A percentile compares a stretch with the other conserved stretches of the same genome.
phyloP scores from a whole-genome alignment of 2,113 vertebrate genomes.

The Noctilio leporinus region DNA sequence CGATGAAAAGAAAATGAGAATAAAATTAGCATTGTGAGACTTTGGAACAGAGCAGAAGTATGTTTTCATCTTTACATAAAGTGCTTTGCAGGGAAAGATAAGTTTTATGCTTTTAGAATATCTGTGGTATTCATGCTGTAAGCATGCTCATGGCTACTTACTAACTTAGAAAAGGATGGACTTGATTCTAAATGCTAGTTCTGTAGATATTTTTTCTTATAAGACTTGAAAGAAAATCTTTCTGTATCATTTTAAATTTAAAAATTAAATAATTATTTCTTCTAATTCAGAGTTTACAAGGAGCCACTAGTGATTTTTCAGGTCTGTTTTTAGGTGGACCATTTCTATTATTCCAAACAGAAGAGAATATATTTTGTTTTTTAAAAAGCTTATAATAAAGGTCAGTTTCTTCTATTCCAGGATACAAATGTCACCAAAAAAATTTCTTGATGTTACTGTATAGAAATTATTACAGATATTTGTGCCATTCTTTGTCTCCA shows the following conservation, averaged over 20 bases:
- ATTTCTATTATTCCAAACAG: background rate
- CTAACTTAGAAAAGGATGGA: background rate
- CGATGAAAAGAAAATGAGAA: conserved; percentile 19
- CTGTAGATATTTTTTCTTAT: background rate
- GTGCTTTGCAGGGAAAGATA: background rate
- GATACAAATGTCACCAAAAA: background rate
- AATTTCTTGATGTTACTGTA: background rate
- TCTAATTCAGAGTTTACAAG: background rate
- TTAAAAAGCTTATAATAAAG: background rate
- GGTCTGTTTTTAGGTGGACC: background rate
- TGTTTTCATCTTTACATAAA: background rate
- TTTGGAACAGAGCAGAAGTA: background rate
- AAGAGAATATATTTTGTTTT: background rate
- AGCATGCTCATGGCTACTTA: background rate
- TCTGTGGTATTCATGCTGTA: background rate
- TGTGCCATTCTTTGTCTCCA: background rate
- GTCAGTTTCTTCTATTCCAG: background rate
- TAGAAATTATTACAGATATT: background rate
- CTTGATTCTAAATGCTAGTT: background rate
- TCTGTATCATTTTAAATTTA: background rate
- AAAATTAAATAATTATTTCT: background rate
- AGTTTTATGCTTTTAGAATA: background rate
- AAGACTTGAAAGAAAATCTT: background rate
- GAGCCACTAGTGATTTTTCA: background rate
- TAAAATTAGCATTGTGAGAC: conserved; percentile 21